Evolutionary conservation across 35 echinoderm and acorn worm species (phyloP).

Genomic region (Ptychodera flava): DNA sequence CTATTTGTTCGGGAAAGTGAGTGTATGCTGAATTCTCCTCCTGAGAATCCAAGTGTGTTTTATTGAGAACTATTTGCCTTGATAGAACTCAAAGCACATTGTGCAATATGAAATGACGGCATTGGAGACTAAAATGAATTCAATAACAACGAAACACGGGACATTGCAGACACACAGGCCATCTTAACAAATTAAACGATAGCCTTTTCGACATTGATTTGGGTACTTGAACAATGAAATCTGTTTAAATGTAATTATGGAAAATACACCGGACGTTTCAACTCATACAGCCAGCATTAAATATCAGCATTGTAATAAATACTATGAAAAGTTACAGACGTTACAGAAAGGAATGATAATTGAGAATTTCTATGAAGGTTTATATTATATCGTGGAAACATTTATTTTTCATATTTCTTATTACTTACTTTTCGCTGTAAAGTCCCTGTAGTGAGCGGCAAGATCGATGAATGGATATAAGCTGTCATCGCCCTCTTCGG

Average conservation of each 20-base stretch:
- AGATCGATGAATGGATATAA: neutral
- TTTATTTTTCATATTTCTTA: too few relatives aligned
- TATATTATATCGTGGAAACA: too few relatives aligned
- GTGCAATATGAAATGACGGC: too few relatives aligned
- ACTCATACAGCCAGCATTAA: neutral
- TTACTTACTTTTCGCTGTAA: neutral
- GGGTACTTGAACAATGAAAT: neutral
- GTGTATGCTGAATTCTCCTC: too few relatives aligned
- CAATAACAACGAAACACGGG: too few relatives aligned
- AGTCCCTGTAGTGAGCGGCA: neutral
- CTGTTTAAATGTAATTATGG: neutral
- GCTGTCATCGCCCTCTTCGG: conserved; percentile 9
- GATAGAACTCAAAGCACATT: too few relatives aligned
- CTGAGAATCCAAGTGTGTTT: too few relatives aligned
- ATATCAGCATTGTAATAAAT: neutral
- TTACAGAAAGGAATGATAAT: neutral
- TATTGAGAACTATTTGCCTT: too few relatives aligned
- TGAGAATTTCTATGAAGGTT: neutral
- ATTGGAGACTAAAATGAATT: too few relatives aligned
- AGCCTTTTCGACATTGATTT: neutral
- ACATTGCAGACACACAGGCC: neutral
- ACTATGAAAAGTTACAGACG: neutral
- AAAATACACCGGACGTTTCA: neutral
- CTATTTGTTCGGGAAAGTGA: too few relatives aligned
- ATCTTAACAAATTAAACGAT: neutral